These are phyloP conservation scores for Gadus macrocephalus DNA, from an alignment of 2,113 vertebrate genomes.

Conservation along the genomic window DNA sequence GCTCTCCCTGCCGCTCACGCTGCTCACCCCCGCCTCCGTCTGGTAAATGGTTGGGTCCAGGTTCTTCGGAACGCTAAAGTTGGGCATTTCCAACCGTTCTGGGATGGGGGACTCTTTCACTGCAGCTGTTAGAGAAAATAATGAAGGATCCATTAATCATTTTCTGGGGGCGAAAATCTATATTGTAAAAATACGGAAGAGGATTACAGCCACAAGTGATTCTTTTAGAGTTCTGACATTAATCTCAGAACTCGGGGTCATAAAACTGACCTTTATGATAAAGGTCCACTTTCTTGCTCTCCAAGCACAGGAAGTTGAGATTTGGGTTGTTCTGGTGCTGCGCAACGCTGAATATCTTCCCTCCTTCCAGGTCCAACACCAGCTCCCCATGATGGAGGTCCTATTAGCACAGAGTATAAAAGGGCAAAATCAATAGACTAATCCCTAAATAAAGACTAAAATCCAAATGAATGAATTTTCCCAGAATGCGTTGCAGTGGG, in stretches of 20 bases:
- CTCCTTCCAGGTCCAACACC: slow-evolving; percentile 81
- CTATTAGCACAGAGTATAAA: slow-evolving; percentile 60
- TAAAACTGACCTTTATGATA: slow-evolving; percentile 78
- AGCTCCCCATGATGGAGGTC: slow-evolving; percentile 80
- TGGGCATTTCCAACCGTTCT: slow-evolving; percentile 75
- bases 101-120: slow-evolving; percentile 75
- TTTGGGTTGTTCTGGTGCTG: slow-evolving; percentile 82
- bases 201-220: no score
- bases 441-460: neutral
- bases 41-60: slow-evolving; percentile 83
- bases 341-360: slow-evolving; percentile 84
- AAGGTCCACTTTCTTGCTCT: slow-evolving; percentile 79
- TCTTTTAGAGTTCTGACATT: no score
- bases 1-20: slow-evolving; percentile 66
- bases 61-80: slow-evolving; percentile 72
- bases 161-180: neutral
- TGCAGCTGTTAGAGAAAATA: slow-evolving; percentile 64
- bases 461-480: neutral
- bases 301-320: slow-evolving; percentile 84
- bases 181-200: neutral
- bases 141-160: neutral
- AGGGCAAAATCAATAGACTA: neutral
- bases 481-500: neutral
- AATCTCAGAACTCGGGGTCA: no score
- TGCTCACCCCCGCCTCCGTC: slow-evolving; percentile 81